A percentile compares a stretch with the other conserved stretches of the same genome.
These are phyloP conservation scores for Daktulosphaira vitifoliae DNA, from an alignment of 1,140 invertebrate species.

Conservation along the genomic window DNA sequence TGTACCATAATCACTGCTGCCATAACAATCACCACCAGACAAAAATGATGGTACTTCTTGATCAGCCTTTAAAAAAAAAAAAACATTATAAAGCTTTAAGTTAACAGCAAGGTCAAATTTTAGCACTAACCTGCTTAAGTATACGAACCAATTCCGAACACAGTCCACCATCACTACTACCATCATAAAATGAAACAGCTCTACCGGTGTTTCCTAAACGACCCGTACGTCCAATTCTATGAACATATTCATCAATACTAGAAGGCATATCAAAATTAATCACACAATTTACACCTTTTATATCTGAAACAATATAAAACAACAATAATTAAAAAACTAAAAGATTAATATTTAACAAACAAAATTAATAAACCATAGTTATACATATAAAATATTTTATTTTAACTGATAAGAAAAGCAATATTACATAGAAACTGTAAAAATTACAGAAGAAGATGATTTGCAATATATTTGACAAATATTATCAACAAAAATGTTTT, in stretches of 20 bases:
- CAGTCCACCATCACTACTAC: constrained; percentile 11
- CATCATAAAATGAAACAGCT: constrained; percentile 36
- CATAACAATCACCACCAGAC: neutral
- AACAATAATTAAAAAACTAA: too few relatives aligned
- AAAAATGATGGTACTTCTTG: constrained; percentile 13
- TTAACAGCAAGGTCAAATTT: too few relatives aligned
- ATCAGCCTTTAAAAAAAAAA: constrained; percentile 12
- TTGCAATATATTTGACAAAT: too few relatives aligned
- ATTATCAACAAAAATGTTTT: too few relatives aligned
- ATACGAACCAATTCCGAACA: constrained; percentile 26
- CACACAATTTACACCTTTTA: constrained; percentile 94
- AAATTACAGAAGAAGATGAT: too few relatives aligned
- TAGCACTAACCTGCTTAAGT: constrained; percentile 26
- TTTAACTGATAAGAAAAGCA: too few relatives aligned
- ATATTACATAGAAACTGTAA: too few relatives aligned
- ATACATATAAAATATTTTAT: too few relatives aligned
- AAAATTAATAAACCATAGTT: too few relatives aligned
- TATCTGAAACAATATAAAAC: constrained; percentile 55
- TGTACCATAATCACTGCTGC: neutral
- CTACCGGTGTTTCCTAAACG: constrained; percentile 70
- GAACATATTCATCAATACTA: constrained; percentile 95
- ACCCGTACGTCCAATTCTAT: constrained; percentile 93
- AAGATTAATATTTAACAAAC: too few relatives aligned
- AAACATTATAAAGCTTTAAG: too few relatives aligned
- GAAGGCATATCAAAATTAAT: constrained; percentile 96